phyloP scores from a whole-genome alignment of 2,888 invertebrate species.

The Trachelus troglodyta region DNA sequence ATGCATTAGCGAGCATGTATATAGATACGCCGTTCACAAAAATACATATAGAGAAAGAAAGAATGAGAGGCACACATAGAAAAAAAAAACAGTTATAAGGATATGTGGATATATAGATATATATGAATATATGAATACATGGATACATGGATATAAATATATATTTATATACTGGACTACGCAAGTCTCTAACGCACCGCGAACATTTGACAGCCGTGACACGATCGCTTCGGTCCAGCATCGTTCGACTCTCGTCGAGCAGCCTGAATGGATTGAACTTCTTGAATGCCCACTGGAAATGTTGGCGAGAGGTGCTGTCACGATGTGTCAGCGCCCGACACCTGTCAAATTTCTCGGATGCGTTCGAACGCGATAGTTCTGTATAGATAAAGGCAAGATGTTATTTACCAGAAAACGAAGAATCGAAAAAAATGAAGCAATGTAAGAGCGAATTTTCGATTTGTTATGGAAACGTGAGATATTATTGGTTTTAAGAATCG shows the following conservation, averaged over 20 bases:
- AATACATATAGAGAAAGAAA: not conserved
- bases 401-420: slow-evolving; percentile 19
- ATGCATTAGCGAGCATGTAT: not conserved
- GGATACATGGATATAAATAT: slow-evolving; percentile 29
- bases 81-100: not conserved
- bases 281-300: not conserved
- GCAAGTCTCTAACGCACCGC: slow-evolving; percentile 29
- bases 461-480: slow-evolving; percentile 9
- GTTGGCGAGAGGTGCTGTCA: not conserved
- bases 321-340: not conserved
- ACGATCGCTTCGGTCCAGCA: not conserved
- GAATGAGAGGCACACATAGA: not conserved
- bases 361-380: not conserved
- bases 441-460: not conserved
- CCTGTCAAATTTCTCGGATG: not conserved
- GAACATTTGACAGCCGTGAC: not conserved
- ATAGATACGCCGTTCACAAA: not conserved
- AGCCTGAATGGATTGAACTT: not conserved
- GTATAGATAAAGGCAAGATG: slow-evolving; percentile 27
- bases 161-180: slow-evolving; percentile 39
- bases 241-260: no score
- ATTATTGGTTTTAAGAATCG: slow-evolving; percentile 53
- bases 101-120: slow-evolving; percentile 42
- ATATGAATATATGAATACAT: slow-evolving; percentile 30
- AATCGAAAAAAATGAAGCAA: slow-evolving; percentile 4